Evolutionary conservation across 2,113 vertebrate species (phyloP).

Genomic region (Psittacara wagleri): DNA sequence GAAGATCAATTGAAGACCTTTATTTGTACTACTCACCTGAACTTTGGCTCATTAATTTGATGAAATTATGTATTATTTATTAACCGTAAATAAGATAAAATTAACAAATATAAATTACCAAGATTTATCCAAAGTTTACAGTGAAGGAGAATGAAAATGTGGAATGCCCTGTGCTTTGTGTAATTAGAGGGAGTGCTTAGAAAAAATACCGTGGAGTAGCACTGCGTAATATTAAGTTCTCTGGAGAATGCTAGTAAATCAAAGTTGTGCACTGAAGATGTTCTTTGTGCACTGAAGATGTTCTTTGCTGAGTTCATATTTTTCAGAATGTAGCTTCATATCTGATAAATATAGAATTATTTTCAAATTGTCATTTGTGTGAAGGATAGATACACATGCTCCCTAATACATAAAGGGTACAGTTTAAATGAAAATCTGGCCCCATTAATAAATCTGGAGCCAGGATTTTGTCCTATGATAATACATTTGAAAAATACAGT

Average conservation of each 20-base stretch:
- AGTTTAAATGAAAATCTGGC: not conserved
- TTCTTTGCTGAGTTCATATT: not conserved
- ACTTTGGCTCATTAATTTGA: conserved; percentile 5
- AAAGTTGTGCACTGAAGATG: not conserved
- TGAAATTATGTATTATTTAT: not conserved
- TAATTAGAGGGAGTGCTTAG: not conserved
- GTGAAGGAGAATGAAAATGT: not conserved
- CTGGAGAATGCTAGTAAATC: not conserved
- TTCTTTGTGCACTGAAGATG: not conserved
- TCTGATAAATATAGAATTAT: not conserved
- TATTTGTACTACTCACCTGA: conserved; percentile 26
- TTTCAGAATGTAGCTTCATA: not conserved
- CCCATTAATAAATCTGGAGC: not conserved
- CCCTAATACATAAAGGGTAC: rapidly evolving
- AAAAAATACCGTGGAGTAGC: not conserved
- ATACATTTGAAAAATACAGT: not conserved
- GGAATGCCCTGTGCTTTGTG: not conserved
- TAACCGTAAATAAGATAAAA: not conserved
- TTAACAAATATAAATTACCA: not conserved
- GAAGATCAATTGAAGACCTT: conserved; percentile 27
- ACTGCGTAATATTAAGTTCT: not conserved
- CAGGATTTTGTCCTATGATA: not conserved
- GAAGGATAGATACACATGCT: not conserved
- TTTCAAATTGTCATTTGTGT: not conserved
- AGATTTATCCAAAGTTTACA: conserved; percentile 25